Evolutionary conservation across 92 coral and sea anemone genomes (phyloP).

Genomic region (Zoanthus gigantus): DNA sequence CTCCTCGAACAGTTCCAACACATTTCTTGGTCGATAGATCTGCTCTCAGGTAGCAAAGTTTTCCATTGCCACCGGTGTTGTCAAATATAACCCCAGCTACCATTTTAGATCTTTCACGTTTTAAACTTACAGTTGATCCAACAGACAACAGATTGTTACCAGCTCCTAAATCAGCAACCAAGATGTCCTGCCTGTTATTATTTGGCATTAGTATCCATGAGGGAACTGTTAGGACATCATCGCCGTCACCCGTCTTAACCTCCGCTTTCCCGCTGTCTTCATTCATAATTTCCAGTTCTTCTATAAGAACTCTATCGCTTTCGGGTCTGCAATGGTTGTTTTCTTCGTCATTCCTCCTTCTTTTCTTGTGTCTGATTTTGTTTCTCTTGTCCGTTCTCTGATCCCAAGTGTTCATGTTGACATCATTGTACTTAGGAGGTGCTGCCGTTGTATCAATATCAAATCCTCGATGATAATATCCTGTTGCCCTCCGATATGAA

Average conservation of each 20-base stretch:
- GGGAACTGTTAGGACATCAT: conserved; percentile 59
- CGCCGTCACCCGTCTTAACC: conserved; percentile 64
- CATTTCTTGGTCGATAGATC: conserved; percentile 43
- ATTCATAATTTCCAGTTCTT: conserved; percentile 52
- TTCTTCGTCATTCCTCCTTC: conserved; percentile 13
- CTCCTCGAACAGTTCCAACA: conserved; percentile 54
- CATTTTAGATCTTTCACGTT: conserved; percentile 40
- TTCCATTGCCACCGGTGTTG: conserved; percentile 57
- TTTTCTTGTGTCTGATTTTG: conserved; percentile 9
- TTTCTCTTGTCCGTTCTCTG: conserved; percentile 12
- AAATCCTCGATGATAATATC: conserved; percentile 54
- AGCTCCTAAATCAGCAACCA: conserved; percentile 63
- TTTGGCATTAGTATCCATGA: conserved; percentile 47
- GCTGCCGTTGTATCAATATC: conserved; percentile 56
- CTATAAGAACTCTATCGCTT: conserved; percentile 61
- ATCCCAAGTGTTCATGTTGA: conserved; percentile 40
- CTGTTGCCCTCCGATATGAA: conserved; percentile 27
- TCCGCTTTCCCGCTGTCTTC: conserved; percentile 29
- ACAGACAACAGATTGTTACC: conserved; percentile 63
- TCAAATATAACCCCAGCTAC: conserved; percentile 59
- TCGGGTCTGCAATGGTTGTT: conserved; percentile 46
- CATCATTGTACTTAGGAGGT: conserved; percentile 61
- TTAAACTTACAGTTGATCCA: conserved; percentile 56
- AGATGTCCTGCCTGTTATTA: conserved; percentile 35
- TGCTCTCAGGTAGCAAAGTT: conserved; percentile 47